Percentiles rank a stretch among this genome's conserved stretches.
These are phyloP conservation scores for Pasiphila rectangulata DNA, from an alignment of 2,888 invertebrate species.

Conservation along the genomic window DNA sequence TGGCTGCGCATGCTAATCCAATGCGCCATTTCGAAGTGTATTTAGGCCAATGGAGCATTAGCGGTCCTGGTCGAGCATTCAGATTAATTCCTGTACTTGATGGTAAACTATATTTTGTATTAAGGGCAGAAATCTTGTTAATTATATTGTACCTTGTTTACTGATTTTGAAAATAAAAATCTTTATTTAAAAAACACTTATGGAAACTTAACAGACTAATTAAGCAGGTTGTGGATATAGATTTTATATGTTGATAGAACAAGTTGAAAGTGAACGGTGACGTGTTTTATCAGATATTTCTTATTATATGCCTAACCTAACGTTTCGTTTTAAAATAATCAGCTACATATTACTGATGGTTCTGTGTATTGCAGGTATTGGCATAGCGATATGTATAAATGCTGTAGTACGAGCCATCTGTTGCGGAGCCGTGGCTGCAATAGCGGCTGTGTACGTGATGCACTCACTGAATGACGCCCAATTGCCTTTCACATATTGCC, in stretches of 20 bases:
- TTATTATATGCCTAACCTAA: no score
- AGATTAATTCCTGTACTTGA: slow-evolving; percentile 66
- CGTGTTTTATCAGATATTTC: no score
- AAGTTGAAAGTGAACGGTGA: no score
- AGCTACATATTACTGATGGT: no score
- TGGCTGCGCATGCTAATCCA: slow-evolving; percentile 58
- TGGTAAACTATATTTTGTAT: slow-evolving; percentile 47
- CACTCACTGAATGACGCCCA: slow-evolving; percentile 53
- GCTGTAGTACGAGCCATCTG: slow-evolving; percentile 63
- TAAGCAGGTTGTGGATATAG: no score
- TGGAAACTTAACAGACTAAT: no score
- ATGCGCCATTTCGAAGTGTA: slow-evolving; percentile 72
- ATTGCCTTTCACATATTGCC: slow-evolving; percentile 67
- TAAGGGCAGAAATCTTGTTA: no score
- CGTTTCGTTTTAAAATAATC: no score
- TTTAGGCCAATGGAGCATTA: slow-evolving; percentile 73
- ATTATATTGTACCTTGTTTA: no score
- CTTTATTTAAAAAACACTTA: no score
- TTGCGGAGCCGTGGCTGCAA: slow-evolving; percentile 59
- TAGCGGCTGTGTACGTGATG: slow-evolving; percentile 54
- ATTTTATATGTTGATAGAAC: no score
- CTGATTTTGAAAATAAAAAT: no score
- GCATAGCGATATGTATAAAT: slow-evolving; percentile 67
- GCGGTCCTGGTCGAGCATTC: slow-evolving; percentile 71
- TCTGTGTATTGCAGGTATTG: slow-evolving; percentile 54